Conservation (phyloP, 92 coral and sea anemone genomes). For the Ricordea florida region DNA sequence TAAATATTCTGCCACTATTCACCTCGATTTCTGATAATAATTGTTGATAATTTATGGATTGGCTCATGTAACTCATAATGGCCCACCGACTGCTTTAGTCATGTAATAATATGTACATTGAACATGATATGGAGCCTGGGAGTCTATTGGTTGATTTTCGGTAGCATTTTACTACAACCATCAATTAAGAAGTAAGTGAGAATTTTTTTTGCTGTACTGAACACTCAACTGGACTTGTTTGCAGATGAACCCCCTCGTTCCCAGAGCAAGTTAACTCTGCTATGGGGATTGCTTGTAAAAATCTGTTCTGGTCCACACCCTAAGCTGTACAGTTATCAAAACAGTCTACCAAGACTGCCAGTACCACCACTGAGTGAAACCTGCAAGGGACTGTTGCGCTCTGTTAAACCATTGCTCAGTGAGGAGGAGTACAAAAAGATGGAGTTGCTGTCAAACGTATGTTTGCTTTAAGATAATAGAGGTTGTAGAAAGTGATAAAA, state of each 20-base stretch:
- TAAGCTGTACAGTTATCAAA: conserved; percentile 87
- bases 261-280: conserved; percentile 82
- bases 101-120: not conserved
- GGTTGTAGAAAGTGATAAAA: not conserved
- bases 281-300: conserved; percentile 90
- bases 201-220: too few relatives aligned
- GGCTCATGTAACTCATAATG: too few relatives aligned
- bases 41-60: too few relatives aligned
- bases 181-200: too few relatives aligned
- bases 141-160: too few relatives aligned
- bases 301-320: conserved; percentile 88
- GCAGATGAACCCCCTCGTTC: conserved; percentile 92
- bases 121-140: not conserved
- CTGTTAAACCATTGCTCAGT: conserved; percentile 77
- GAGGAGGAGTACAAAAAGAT: conserved; percentile 81
- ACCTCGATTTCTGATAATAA: too few relatives aligned
- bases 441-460: conserved; percentile 84
- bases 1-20: too few relatives aligned
- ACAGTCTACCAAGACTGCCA: conserved; percentile 97
- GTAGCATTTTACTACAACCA: too few relatives aligned
- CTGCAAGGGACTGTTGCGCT: conserved; percentile 69
- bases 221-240: too few relatives aligned
- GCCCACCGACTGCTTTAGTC: too few relatives aligned
- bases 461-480: not conserved
- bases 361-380: conserved; percentile 87